phyloP scores from a whole-genome alignment of 2,888 invertebrate genomes.

The Plutella xylostella region DNA sequence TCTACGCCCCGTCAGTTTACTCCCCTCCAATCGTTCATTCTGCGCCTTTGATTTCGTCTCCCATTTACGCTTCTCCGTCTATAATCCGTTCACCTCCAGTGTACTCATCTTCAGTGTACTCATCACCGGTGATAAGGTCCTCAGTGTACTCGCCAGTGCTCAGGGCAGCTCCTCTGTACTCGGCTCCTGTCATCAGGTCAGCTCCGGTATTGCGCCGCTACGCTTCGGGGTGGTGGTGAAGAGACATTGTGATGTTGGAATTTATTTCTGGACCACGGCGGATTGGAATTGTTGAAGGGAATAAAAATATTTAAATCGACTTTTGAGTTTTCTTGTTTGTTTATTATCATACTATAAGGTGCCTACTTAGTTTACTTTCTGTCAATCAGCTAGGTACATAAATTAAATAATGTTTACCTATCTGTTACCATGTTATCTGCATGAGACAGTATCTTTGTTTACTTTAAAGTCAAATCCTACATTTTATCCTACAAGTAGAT shows the following conservation, averaged over 20 bases:
- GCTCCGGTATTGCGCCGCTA: neutral
- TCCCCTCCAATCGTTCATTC: neutral
- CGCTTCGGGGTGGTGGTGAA: slow-evolving; percentile 1
- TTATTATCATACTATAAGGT: too few relatives aligned
- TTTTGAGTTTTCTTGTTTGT: neutral
- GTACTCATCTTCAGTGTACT: neutral
- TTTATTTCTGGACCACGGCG: too few relatives aligned
- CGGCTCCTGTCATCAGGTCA: neutral
- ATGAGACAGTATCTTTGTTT: too few relatives aligned
- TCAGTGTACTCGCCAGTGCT: neutral
- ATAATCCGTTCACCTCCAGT: neutral
- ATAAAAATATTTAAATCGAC: neutral
- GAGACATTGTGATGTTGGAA: too few relatives aligned
- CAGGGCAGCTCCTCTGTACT: neutral
- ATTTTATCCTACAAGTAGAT: too few relatives aligned
- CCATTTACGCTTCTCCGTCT: too few relatives aligned
- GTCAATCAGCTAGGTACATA: too few relatives aligned
- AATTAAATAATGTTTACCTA: too few relatives aligned
- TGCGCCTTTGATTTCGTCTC: neutral
- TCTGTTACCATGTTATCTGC: too few relatives aligned
- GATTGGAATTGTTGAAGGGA: neutral
- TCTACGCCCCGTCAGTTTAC: neutral
- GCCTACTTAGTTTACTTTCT: too few relatives aligned
- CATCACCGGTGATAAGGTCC: neutral
- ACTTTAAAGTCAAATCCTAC: too few relatives aligned